Percentiles rank a stretch among this genome's conserved stretches.
phyloP scores from a whole-genome alignment of 2,797 vertebrate genomes.

The Trichosurus vulpecula region DNA sequence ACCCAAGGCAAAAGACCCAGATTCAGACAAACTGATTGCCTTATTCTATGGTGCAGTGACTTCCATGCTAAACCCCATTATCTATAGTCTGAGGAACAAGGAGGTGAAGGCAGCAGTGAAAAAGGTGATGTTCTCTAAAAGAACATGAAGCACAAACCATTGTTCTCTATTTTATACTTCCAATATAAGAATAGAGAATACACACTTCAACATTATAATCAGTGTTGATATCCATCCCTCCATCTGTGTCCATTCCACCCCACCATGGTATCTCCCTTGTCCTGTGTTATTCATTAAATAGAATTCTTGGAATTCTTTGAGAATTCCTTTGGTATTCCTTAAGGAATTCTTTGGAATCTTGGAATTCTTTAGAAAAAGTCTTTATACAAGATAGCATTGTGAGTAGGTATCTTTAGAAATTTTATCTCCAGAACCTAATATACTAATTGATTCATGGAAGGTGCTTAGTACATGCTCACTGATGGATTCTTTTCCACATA shows the following conservation, averaged over 20 bases:
- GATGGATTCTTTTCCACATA: no score
- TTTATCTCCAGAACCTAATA: no score
- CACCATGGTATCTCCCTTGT: neutral
- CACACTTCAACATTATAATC: neutral
- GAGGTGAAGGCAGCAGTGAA: slow-evolving; percentile 66
- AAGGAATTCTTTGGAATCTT: no score
- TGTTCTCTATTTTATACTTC: neutral
- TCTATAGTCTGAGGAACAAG: slow-evolving; percentile 68
- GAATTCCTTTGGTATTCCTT: no score
- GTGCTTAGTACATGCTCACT: no score
- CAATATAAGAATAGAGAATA: neutral
- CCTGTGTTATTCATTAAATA: neutral
- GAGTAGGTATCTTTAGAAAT: no score
- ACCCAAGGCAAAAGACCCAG: slow-evolving; percentile 45
- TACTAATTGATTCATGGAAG: no score
- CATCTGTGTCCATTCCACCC: neutral
- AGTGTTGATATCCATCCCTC: neutral
- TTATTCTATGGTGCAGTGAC: slow-evolving; percentile 64
- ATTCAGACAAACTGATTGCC: slow-evolving; percentile 53
- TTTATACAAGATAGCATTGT: no score
- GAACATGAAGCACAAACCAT: neutral
- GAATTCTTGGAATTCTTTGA: neutral
- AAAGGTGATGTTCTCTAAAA: neutral
- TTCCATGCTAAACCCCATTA: slow-evolving; percentile 69
- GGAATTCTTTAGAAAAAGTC: neutral